Base-by-base conservation (phyloP, 1,140 invertebrate species). In the Limonius californicus region DNA sequence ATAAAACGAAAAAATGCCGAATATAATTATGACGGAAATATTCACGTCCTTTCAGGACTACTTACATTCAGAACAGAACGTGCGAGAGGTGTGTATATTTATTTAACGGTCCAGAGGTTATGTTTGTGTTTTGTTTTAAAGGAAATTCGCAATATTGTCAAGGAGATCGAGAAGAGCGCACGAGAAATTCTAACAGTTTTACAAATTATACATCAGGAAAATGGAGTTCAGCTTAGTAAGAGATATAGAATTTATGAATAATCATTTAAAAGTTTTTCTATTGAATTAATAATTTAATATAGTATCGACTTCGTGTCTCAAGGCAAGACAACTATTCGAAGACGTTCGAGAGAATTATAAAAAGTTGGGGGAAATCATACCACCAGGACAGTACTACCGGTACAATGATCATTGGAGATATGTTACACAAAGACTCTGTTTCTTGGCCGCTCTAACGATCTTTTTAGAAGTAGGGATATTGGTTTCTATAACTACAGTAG, bases 401-500 rank as follows among this genome's bases (percentile, higher is more conserved):
- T 93, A 86, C 72, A 86, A 94, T 71, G 92, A 96, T 69, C 89
- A 91, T 63, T 96, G 93, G 92, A 82, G 87, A 43, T 89, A 84
- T 74, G 86, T 88, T 62, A 93, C 88, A 0, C 92, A 95, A 71
- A 80, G 87, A 47, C 80, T 94, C 53, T 87, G 88, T 57, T 94
- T 89, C 72, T 72, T 91, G 6, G 85, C 87, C 61, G 86, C 91
- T 8, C 79, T 95, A 45, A 85, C 89, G 21, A 80, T 90, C 39
- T 96, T 91, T 79, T 75, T 97, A 18, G 89, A 93, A 78, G 81
- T 83, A 47, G 90, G 90, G 9, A 79, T 87, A 59, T 78, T 95
- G 42, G 85, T 90, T 0, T 79, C 82, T 11, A 85, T 86, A 69
- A 85, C 90, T 61, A 86, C 87, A n/a, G 84, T 87, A 6, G 90